Conservation (phyloP, 2,113 vertebrate genomes). For the Thryonomys swinderianus region DNA sequence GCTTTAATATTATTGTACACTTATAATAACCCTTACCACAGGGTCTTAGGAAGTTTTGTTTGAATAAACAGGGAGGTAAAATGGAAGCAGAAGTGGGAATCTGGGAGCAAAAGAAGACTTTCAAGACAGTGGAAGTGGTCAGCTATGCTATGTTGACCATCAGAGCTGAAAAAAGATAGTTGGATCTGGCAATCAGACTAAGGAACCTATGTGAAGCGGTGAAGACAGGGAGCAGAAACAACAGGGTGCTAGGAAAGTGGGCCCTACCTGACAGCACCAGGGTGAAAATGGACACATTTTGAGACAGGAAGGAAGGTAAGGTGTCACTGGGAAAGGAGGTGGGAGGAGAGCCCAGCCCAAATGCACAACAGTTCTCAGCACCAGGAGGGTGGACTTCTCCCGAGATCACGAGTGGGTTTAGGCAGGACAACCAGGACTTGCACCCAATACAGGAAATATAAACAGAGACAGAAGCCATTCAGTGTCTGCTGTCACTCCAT, state of each 20-base stretch:
- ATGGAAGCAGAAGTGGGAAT: constrained; percentile 31
- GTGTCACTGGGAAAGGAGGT: neutral
- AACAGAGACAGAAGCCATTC: too few species aligned
- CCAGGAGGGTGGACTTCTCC: neutral
- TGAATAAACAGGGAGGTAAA: neutral
- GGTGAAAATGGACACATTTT: constrained; percentile 13
- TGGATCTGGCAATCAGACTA: neutral
- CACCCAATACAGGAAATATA: too few species aligned
- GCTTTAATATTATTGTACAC: neutral
- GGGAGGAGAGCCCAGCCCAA: neutral
- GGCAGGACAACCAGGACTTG: too few species aligned
- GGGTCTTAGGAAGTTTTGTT: neutral
- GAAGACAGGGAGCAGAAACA: neutral
- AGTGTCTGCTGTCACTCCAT: too few species aligned
- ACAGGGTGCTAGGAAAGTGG: neutral
- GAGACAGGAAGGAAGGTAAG: neutral
- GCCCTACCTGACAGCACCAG: neutral
- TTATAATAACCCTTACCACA: neutral
- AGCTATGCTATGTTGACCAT: neutral
- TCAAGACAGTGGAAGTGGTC: constrained; percentile 52
- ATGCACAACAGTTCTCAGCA: neutral
- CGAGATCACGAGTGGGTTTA: too few species aligned
- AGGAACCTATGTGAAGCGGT: neutral
- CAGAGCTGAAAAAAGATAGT: neutral
- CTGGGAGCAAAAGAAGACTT: constrained; percentile 16